These are phyloP conservation scores for Apodemia duryi DNA, from an alignment of 2,888 invertebrate species.

Conservation along the genomic window DNA sequence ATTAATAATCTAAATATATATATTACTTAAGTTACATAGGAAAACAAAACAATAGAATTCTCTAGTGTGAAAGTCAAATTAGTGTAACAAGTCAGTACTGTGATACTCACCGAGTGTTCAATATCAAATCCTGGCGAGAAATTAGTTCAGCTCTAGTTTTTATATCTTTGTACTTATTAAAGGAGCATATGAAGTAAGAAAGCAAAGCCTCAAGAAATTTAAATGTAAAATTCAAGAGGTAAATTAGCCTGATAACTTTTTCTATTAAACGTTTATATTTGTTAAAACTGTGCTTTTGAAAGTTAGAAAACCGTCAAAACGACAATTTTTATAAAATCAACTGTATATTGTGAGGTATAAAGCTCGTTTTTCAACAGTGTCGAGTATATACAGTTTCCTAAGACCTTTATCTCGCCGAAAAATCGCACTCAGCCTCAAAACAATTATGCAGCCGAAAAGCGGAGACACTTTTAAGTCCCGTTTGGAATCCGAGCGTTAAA, in stretches of 20 bases:
- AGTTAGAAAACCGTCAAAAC: neutral
- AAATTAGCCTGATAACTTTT: neutral
- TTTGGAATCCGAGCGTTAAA: constrained; percentile 40
- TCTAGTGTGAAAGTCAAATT: too few relatives aligned
- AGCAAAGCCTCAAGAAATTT: too few relatives aligned
- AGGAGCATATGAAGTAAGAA: too few relatives aligned
- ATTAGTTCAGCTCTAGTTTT: too few relatives aligned
- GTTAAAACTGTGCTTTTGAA: neutral
- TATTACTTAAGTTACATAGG: too few relatives aligned
- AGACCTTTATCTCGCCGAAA: constrained; percentile 39
- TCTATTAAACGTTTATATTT: neutral
- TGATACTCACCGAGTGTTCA: too few relatives aligned
- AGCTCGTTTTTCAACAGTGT: neutral
- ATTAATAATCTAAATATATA: too few relatives aligned
- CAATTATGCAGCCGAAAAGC: constrained; percentile 52
- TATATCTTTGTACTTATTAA: too few relatives aligned
- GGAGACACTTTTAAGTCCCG: constrained; percentile 33
- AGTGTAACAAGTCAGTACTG: too few relatives aligned
- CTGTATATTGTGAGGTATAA: neutral
- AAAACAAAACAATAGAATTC: too few relatives aligned
- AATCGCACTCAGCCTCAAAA: constrained; percentile 54
- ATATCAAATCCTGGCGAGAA: too few relatives aligned
- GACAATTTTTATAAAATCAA: neutral
- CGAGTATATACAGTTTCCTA: neutral
- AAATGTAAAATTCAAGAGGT: too few relatives aligned